Conservation (phyloP, 2,797 vertebrate species). For the Enteromius mattozi region DNA sequence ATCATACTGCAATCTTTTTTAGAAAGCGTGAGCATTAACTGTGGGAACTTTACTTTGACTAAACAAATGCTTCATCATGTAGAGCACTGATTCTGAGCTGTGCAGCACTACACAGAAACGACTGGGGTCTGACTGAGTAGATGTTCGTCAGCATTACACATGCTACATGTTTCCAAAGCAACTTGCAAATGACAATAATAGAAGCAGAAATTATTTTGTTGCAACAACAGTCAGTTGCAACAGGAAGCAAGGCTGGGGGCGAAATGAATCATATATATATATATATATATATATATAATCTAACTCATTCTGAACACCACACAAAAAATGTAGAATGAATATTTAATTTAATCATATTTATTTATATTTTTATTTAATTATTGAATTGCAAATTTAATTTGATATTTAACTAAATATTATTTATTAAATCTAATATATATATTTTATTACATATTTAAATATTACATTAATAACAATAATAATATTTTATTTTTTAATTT, state of each 20-base stretch:
- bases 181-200: background rate
- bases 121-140: background rate
- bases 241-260: background rate
- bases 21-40: background rate
- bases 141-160: too few relatives aligned
- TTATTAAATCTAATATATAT: background rate
- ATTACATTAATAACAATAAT: background rate
- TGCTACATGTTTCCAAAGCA: background rate
- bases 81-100: background rate
- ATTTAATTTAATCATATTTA: background rate
- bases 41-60: background rate
- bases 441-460: background rate
- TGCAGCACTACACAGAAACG: background rate
- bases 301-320: background rate
- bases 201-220: slow-evolving; percentile 9
- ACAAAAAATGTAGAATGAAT: background rate
- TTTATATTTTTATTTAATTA: background rate
- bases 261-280: background rate
- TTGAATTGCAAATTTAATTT: background rate
- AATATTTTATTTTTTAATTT: background rate
- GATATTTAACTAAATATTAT: background rate
- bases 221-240: too few relatives aligned
- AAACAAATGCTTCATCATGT: background rate
- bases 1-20: background rate
- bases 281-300: background rate